Base-by-base conservation (phyloP, 2,113 vertebrate species). In the Dasyprocta punctata region DNA sequence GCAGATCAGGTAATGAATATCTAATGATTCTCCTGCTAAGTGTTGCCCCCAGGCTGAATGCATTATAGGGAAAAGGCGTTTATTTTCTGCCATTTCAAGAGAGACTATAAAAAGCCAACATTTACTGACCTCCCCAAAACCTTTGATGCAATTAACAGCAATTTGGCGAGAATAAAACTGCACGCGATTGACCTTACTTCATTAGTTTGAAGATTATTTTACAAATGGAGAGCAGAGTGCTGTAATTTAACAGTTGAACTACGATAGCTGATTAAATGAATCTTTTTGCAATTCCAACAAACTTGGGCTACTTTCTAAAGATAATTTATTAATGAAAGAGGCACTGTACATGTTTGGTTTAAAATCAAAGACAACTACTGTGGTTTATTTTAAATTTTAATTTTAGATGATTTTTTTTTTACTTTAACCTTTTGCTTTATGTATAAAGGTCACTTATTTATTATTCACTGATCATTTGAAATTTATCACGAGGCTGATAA, bases 201-300 rank as follows among this genome's bases (percentile, higher is more conserved):
- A 97, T 98, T 98, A 98, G 97, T 91, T 81, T 95, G 97, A 89
- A 98, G 98, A 98, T 96, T 97, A 94, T 98, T 98, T 96, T 98
- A 98, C 97, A 98, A 98, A 98, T 86, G 89, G 97, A 97, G 98
- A 98, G 95, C 97, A 98, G 97, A 98, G 98, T 94, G 97, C 97
- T 94, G 78, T 92, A 96, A 98, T 98, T 98, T 97, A 98, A 97
- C 97, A 98, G 98, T 97, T 95, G 97, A 98, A 98, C 97, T 98
- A 93, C n/a, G 87, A 94, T 17, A 89, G 93, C 97, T 96, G 86
- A 98, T 97, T 98, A 92, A 97, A 97, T 98, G 98, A 98, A 98
- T 98, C 97, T 98, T 97, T 95, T 93, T 98, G 98, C 96, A 98
- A 94, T 97, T 97, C 95, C 0, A 0, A 98, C 96, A 97, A 98